These are phyloP conservation scores for Puntigrus tetrazona DNA, from an alignment of 2,113 vertebrate genomes.

Conservation along the genomic window DNA sequence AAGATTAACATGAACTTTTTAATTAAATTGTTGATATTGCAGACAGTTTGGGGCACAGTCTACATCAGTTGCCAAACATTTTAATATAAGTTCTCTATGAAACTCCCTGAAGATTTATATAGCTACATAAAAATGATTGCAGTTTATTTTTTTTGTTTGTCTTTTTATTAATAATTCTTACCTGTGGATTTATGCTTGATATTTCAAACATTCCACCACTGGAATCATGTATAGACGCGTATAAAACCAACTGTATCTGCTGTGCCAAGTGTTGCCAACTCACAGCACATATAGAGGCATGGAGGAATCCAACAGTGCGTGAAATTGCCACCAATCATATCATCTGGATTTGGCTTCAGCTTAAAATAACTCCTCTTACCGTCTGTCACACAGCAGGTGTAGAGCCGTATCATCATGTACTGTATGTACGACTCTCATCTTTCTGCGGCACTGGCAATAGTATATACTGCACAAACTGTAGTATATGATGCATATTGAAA, in stretches of 20 bases:
- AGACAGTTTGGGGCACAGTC: no score
- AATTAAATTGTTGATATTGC: no score
- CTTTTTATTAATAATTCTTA: no score
- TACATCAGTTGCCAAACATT: no score
- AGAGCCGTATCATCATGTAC: not conserved
- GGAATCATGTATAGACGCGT: not conserved
- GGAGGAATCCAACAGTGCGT: constrained; percentile 74
- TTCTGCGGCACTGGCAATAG: not conserved
- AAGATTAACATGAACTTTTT: no score
- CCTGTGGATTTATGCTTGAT: no score
- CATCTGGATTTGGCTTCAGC: constrained; percentile 68
- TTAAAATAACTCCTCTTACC: constrained; percentile 73
- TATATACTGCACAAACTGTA: not conserved
- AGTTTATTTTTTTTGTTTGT: no score
- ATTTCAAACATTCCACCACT: not conserved
- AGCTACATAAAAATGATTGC: no score
- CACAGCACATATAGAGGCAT: constrained; percentile 62
- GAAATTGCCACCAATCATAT: constrained; percentile 73
- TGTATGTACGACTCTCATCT: not conserved
- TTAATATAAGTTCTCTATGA: no score
- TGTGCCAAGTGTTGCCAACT: not conserved
- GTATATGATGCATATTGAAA: not conserved
- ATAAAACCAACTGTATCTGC: not conserved
- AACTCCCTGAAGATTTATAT: no score
- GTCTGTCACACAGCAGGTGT: constrained; percentile 41